Evolutionary conservation across 2,888 invertebrate species (phyloP).

Genomic region (Eupithecia abbreviata): DNA sequence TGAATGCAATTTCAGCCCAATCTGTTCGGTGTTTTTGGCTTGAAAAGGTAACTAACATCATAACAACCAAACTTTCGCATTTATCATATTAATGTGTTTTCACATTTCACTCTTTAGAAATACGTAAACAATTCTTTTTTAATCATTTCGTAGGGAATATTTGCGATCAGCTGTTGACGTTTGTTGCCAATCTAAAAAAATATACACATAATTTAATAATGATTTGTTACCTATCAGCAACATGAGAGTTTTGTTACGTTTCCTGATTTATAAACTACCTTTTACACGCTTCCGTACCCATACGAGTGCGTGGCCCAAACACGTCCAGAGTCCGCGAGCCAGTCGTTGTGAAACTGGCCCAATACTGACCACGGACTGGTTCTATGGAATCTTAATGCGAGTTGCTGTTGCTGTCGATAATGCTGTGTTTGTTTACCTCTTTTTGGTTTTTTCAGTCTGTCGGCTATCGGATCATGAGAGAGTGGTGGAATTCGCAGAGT

Average conservation of each 20-base stretch:
- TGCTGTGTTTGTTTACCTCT: neutral
- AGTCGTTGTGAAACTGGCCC: conserved; percentile 41
- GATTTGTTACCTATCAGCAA: neutral
- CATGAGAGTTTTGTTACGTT: neutral
- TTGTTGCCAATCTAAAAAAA: too few relatives aligned
- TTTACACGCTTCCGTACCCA: neutral
- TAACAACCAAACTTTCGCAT: too few relatives aligned
- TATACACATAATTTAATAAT: neutral
- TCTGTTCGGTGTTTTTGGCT: too few relatives aligned
- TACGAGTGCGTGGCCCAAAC: conserved; percentile 24
- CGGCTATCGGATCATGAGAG: too few relatives aligned
- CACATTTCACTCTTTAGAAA: too few relatives aligned
- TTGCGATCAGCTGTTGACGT: too few relatives aligned
- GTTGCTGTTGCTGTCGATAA: neutral
- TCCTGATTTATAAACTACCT: neutral
- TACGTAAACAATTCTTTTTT: too few relatives aligned
- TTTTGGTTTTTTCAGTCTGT: neutral
- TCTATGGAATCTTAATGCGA: conserved; percentile 15
- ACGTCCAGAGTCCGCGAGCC: conserved; percentile 30
- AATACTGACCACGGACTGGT: conserved; percentile 26
- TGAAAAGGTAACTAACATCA: too few relatives aligned
- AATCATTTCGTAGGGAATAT: too few relatives aligned
- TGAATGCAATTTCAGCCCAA: too few relatives aligned
- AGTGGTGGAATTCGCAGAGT: too few relatives aligned
- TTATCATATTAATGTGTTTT: too few relatives aligned